These are phyloP conservation scores for Glossophaga mutica DNA, from an alignment of 2,797 vertebrate species.

Conservation along the genomic window DNA sequence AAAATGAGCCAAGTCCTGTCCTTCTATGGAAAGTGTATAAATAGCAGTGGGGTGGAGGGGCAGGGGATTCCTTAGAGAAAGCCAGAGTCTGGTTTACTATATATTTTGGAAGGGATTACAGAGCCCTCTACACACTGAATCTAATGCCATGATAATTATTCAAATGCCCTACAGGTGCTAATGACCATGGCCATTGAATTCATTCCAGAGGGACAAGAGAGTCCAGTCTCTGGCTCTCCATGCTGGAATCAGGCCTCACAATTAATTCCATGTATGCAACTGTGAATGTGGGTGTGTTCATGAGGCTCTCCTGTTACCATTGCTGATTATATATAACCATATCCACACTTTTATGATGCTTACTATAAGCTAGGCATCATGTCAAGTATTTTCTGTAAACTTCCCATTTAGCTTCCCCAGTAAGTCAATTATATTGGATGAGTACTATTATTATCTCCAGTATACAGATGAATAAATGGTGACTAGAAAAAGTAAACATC, in stretches of 20 bases:
- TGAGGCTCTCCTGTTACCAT: background rate
- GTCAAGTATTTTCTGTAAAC: background rate
- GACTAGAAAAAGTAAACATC: background rate
- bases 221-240: background rate
- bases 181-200: background rate
- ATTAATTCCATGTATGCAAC: background rate
- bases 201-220: background rate
- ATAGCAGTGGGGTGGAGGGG: background rate
- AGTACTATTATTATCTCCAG: background rate
- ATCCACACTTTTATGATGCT: background rate
- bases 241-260: conserved; percentile 1
- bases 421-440: background rate
- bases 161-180: background rate
- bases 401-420: background rate
- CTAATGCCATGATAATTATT: conserved; percentile 18
- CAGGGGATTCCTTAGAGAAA: background rate
- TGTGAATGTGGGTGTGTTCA: background rate
- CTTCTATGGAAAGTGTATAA: background rate
- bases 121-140: background rate
- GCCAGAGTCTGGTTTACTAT: background rate
- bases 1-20: conserved; percentile 49
- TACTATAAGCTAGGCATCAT: background rate
- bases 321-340: background rate
- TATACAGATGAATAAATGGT: background rate
- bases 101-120: conserved; percentile 26